Evolutionary conservation across 2,113 vertebrate genomes (phyloP).

Genomic region (Elephas maximus): DNA sequence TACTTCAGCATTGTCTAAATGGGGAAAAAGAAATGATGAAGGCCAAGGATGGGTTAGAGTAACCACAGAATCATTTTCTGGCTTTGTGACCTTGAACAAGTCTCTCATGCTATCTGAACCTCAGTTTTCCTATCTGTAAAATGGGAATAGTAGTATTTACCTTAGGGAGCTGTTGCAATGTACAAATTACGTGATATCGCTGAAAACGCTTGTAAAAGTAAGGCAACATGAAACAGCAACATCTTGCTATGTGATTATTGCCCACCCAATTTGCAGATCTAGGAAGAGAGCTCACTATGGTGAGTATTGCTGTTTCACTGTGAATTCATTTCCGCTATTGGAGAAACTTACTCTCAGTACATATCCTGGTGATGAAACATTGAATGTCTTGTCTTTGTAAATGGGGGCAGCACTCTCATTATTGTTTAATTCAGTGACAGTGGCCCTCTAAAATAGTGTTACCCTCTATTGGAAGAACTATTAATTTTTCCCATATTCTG

Average conservation of each 20-base stretch:
- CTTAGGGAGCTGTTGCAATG: too few relatives aligned
- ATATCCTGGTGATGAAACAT: background rate
- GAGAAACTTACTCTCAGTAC: background rate
- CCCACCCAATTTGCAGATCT: background rate
- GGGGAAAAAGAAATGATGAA: background rate
- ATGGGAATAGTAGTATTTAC: background rate
- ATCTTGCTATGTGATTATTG: background rate
- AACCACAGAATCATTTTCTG: background rate
- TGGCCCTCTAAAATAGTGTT: background rate
- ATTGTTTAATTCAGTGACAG: background rate
- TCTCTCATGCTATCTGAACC: background rate
- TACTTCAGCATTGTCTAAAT: background rate
- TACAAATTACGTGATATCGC: fast-evolving
- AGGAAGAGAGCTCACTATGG: background rate
- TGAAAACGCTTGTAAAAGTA: background rate
- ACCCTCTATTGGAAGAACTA: background rate
- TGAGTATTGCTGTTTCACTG: fast-evolving
- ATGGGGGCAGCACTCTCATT: background rate
- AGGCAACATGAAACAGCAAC: background rate
- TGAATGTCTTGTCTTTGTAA: background rate
- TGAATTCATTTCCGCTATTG: fast-evolving
- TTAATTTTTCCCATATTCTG: background rate
- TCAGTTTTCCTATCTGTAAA: background rate
- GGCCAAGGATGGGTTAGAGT: background rate
- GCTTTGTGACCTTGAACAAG: background rate